Percentiles rank a stretch among this genome's conserved stretches.
Conservation (phyloP, 2,888 invertebrate genomes). For the Drosophila neoperkinsi region DNA sequence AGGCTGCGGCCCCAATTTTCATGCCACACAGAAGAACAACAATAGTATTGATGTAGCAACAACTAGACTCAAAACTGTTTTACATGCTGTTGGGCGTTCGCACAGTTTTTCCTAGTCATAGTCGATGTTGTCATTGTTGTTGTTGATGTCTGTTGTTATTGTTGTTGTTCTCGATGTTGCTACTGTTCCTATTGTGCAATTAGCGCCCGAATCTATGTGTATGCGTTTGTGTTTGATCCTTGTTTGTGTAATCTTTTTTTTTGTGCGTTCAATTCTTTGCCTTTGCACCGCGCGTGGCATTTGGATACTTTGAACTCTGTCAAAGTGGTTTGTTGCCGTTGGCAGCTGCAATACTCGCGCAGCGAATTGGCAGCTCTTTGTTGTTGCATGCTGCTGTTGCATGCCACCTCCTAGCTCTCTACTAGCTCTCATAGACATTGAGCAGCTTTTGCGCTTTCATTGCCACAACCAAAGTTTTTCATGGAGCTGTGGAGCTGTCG, state of each 20-base stretch:
- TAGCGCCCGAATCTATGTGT: constrained; percentile 52
- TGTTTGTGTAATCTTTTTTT: constrained; percentile 36
- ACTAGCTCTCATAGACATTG: constrained; percentile 39
- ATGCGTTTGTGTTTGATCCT: constrained; percentile 22
- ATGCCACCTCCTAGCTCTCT: constrained; percentile 26
- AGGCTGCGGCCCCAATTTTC: not conserved
- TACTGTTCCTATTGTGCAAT: constrained; percentile 66
- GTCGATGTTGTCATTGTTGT: constrained; percentile 17
- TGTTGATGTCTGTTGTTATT: constrained; percentile 20
- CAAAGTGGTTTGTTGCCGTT: constrained; percentile 67
- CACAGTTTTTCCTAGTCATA: constrained; percentile 58
- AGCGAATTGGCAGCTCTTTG: constrained; percentile 4
- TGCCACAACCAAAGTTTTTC: constrained; percentile 26
- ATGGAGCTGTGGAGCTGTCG: constrained; percentile 25
- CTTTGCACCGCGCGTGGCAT: constrained; percentile 40
- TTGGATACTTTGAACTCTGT: constrained; percentile 75
- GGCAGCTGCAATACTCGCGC: constrained; percentile 53
- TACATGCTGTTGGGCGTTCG: constrained; percentile 71
- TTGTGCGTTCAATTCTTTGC: constrained; percentile 28
- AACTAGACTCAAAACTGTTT: constrained; percentile 56
- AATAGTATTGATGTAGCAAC: constrained; percentile 29
- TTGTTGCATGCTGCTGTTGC: constrained; percentile 29
- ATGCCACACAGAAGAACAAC: constrained; percentile 19
- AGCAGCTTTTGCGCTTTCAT: constrained; percentile 63
- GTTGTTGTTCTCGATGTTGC: constrained; percentile 37